A percentile compares a stretch with the other conserved stretches of the same genome.
These are phyloP conservation scores for Pharmacophagus antenor DNA, from an alignment of 2,888 invertebrate genomes.

Conservation along the genomic window DNA sequence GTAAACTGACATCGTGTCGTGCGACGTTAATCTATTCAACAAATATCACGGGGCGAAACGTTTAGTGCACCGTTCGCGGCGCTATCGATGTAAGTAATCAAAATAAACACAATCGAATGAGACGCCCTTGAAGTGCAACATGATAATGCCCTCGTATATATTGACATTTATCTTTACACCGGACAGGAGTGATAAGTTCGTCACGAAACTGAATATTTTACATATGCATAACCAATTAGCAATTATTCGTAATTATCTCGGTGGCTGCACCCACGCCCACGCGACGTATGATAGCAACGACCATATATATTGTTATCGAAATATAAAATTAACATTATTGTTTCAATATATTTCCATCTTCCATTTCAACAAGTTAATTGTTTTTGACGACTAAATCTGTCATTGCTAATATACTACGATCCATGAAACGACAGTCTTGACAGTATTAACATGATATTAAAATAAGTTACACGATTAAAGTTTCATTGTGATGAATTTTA, in stretches of 20 bases:
- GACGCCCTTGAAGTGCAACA: slow-evolving; percentile 23
- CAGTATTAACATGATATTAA: too few relatives aligned
- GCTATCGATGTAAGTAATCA: slow-evolving; percentile 23
- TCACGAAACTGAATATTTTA: slow-evolving; percentile 10
- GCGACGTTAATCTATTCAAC: slow-evolving; percentile 15
- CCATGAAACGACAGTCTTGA: too few relatives aligned
- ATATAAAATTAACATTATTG: too few relatives aligned
- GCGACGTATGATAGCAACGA: neutral
- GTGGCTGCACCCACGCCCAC: slow-evolving; percentile 9
- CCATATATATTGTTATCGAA: neutral
- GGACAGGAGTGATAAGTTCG: slow-evolving; percentile 23
- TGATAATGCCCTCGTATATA: slow-evolving; percentile 16
- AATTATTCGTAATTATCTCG: slow-evolving; percentile 21
- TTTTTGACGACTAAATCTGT: too few relatives aligned
- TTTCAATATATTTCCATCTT: too few relatives aligned
- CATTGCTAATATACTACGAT: too few relatives aligned
- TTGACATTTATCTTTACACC: neutral
- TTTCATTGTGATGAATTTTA: too few relatives aligned
- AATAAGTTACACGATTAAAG: too few relatives aligned
- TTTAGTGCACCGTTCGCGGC: neutral
- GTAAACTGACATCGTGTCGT: slow-evolving; percentile 19
- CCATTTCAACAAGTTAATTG: too few relatives aligned
- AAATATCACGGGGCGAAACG: slow-evolving; percentile 17
- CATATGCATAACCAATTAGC: neutral
- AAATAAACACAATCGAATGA: slow-evolving; percentile 20